Base-by-base conservation (phyloP, 2,888 invertebrate species). In the Mayetiola destructor region DNA sequence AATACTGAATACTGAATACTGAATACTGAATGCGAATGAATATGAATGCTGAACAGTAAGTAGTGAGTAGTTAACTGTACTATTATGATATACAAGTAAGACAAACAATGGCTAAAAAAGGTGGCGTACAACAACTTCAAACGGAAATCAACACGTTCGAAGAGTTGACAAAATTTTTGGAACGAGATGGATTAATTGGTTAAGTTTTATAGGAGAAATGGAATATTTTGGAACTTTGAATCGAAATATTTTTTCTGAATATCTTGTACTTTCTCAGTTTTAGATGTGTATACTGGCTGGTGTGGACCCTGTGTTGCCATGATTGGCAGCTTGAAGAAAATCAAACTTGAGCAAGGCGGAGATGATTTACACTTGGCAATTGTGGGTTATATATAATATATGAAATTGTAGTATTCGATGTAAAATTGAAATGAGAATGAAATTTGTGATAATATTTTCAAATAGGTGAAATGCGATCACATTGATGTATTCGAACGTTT, bases 231-330 rank as follows among this genome's bases (percentile, higher is more conserved):
- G n/a, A 39, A 29, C 35, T 56, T 3, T 37, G 29, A 39, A 18
- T 16, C 5, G 3, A 39, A 20, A 39, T 18, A 39, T 36, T 10
- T 18, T 39, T 18, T 16, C 20, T n/a, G 32, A 10, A 32, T 32
- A 32, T 32, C 10, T 10, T 9, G 32, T 9, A 32, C 55, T 60
- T 57, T 58, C 55, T 62, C 65, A 84, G 87, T 94, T 59, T 77
- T 90, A 59, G 93, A 94, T 68, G 80, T 93, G 14, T 93, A 87
- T 70, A 85, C 91, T 8, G 88, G 87, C 60, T 94, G 93, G 93
- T 87, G 89, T 66, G 93, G 93, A 0, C 91, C 92, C 0, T 92
- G 92, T 67, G 71, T 80, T 59, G 89, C 88, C 27, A 88, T 93
- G 86, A 76, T 85, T 56, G 85, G 85, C 53, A 85, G 82, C 68